Conservation (phyloP, 2,888 invertebrate genomes). For the Heliothis peltigera region DNA sequence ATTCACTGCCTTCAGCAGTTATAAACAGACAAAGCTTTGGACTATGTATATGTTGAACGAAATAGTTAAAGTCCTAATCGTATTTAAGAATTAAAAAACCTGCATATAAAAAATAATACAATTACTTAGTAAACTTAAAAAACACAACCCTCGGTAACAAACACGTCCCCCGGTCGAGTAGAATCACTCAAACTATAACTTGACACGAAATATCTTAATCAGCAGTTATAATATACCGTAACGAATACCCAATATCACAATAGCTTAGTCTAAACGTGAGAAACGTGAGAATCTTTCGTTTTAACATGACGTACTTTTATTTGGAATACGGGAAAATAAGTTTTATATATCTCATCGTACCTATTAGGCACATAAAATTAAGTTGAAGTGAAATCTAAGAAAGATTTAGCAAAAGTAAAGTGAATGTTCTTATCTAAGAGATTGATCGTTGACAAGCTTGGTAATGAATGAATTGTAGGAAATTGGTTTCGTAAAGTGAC, state of each 20-base stretch:
- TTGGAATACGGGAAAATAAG: neutral
- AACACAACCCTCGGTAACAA: too few species aligned
- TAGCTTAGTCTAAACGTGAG: constrained; percentile 29
- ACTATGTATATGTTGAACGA: too few species aligned
- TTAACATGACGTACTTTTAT: constrained; percentile 10
- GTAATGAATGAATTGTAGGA: neutral
- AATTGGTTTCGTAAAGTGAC: too few species aligned
- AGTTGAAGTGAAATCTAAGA: constrained; percentile 25
- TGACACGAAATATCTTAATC: constrained; percentile 23
- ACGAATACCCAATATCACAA: constrained; percentile 36
- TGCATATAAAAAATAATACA: too few species aligned
- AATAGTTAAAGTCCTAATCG: too few species aligned
- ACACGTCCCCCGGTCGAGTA: too few species aligned
- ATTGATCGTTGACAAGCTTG: neutral
- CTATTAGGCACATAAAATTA: neutral
- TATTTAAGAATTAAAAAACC: too few species aligned
- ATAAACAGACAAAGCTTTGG: too few species aligned
- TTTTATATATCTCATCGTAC: constrained; percentile 6
- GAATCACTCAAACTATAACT: neutral
- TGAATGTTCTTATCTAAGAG: neutral
- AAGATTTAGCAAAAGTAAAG: neutral
- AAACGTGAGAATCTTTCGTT: constrained; percentile 26
- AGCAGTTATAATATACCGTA: constrained; percentile 45
- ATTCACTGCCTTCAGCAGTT: too few species aligned
- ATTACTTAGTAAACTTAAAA: too few species aligned